Conservation (phyloP, 64 coral and sea anemone species). For the Cladopsammia gracilis region DNA sequence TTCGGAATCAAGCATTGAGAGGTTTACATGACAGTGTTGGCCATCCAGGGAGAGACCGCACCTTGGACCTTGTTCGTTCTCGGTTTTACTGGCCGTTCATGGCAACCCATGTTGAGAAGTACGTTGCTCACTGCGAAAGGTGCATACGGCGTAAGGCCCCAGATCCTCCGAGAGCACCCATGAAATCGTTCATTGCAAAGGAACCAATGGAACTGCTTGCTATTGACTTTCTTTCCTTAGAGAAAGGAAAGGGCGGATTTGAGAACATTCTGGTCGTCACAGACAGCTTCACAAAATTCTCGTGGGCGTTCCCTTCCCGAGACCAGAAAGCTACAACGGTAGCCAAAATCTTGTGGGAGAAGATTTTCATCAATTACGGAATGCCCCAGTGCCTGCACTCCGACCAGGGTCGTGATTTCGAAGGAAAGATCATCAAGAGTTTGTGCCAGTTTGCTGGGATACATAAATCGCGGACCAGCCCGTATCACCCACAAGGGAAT, state of each 20-base stretch:
- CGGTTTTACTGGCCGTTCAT: conserved; percentile 72
- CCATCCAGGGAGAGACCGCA: conserved; percentile 57
- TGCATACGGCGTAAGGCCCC: conserved; percentile 52
- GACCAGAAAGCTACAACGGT: conserved; percentile 74
- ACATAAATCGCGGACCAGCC: conserved; percentile 34
- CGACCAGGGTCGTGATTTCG: conserved; percentile 63
- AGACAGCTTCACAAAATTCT: conserved; percentile 65
- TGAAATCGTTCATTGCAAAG: conserved; percentile 27
- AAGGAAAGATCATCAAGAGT: conserved; percentile 13
- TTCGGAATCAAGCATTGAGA: conserved; percentile 33
- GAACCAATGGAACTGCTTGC: conserved; percentile 74
- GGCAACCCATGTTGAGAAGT: conserved; percentile 41
- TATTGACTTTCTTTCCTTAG: too few species aligned
- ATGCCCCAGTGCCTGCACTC: too few species aligned
- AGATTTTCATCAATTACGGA: conserved; percentile 63
- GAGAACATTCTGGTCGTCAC: conserved; percentile 63
- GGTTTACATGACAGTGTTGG: conserved; percentile 70
- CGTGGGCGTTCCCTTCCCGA: conserved; percentile 60
- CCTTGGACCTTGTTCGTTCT: conserved; percentile 38
- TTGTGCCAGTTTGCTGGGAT: conserved; percentile 45
- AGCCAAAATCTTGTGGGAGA: conserved; percentile 69
- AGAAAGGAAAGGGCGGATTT: conserved; percentile 41
- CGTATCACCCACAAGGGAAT: too few species aligned
- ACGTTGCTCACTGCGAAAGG: conserved; percentile 42
- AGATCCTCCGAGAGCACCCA: conserved; percentile 42